Base-by-base conservation (phyloP, 2,113 vertebrate genomes). In the Anseranas semipalmata region DNA sequence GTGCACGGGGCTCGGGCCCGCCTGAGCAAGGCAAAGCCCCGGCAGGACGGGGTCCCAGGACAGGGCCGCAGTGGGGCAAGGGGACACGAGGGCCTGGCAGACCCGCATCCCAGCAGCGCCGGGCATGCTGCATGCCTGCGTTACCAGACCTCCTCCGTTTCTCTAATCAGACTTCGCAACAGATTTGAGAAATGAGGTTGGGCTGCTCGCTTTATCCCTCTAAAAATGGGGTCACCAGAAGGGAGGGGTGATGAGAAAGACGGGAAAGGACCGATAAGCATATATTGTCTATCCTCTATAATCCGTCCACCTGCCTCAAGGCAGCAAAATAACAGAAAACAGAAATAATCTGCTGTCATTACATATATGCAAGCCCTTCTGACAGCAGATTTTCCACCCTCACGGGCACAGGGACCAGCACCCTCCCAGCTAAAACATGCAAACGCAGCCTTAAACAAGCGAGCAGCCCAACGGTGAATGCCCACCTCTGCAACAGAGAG, bases 141-240 rank as follows among this genome's bases (percentile, higher is more conserved):
- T 1, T 6, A 7, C n/a, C 60, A 43, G 30, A 55, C 74, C 85
- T 83, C 78, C 62, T 65, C 71, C 6, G 0, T 13, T 60, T 27
- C 81, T 28, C 93, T 85, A 33, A 90, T 83, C 82, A 77, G 85
- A 73, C 82, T 59, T 46, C 19, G 25, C 67, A 90, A 74, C 59
- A 92, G 92, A 77, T 81, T 53, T 63, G 75, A 93, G 92, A 96
- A 96, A 96, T 50, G 52, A 95, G 93, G 90, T 33, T 94, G 96
- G 79, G 90, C 59, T 93, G 90, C 85, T 84, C 0, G 33, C 68
- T 90, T 96, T 83, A 96, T 97, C 93, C 93, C 82, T 93, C 46
- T 27, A 27, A 71, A 95, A 97, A 97, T 7, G 79, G 85, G 93
- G 96, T 97, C 95, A 93, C 52, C 8, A 4, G 63, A 37, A 68